Evolutionary conservation across 2,797 vertebrate species (phyloP).

Genomic region (Crenuchus spilurus): DNA sequence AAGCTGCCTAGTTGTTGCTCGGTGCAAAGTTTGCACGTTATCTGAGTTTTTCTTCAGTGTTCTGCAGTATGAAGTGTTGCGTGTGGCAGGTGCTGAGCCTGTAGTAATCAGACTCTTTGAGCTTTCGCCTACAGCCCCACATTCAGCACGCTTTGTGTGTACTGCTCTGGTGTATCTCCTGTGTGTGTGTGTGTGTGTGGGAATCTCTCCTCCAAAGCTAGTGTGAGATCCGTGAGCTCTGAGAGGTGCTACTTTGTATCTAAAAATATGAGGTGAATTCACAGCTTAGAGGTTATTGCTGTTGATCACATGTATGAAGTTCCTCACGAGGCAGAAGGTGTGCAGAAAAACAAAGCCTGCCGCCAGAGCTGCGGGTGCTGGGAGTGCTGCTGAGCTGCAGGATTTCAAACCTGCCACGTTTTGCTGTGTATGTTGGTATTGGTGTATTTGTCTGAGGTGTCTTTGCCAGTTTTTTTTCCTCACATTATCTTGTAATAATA

Average conservation of each 20-base stretch:
- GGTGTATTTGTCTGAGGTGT: neutral
- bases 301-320: conserved; percentile 33
- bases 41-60: neutral
- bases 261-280: conserved; percentile 54
- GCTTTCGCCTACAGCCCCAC: neutral
- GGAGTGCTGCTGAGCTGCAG: conserved; percentile 32
- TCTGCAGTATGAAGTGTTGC: neutral
- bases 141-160: neutral
- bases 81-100: conserved; percentile 27
- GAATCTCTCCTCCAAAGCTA: conserved; percentile 52
- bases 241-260: conserved; percentile 50
- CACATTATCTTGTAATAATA: neutral
- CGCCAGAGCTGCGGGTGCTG: conserved; percentile 27
- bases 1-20: neutral
- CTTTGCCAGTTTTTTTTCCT: neutral
- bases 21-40: neutral
- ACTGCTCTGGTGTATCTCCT: conserved; percentile 7
- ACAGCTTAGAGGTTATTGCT: conserved; percentile 42
- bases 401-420: neutral
- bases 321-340: conserved; percentile 38
- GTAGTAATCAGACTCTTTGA: conserved; percentile 25
- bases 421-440: neutral
- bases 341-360: conserved; percentile 21
- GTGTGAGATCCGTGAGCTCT: conserved; percentile 36
- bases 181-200: conserved; percentile 19